Percentiles rank a stretch among this genome's conserved stretches.
Conservation (phyloP, 2,797 vertebrate species). For the Anniella stebbinsi region DNA sequence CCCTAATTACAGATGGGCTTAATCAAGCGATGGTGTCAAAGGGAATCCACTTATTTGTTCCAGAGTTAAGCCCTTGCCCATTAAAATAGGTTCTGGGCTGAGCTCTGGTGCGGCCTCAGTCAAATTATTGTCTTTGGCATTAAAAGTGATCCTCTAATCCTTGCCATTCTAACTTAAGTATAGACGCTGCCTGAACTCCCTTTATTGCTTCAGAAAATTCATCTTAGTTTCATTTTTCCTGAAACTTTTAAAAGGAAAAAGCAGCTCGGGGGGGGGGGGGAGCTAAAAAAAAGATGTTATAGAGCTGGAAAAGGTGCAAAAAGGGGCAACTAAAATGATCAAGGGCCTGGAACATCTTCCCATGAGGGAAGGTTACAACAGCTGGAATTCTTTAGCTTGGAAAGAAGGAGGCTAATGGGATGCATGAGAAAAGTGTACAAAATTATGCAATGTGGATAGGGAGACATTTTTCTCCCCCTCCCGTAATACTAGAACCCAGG, state of each 20-base stretch:
- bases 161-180: neutral
- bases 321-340: too few species aligned
- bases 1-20: slow-evolving; percentile 52
- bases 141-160: neutral
- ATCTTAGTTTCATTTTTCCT: neutral
- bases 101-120: neutral
- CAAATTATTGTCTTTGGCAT: neutral
- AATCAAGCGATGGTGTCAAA: neutral
- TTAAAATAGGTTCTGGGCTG: neutral
- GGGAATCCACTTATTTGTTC: neutral
- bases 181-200: too few species aligned
- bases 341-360: too few species aligned
- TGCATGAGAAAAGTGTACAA: too few species aligned
- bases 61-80: neutral
- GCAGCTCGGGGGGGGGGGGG: neutral
- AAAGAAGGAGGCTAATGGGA: too few species aligned
- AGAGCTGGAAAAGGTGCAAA: too few species aligned
- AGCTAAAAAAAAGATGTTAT: too few species aligned
- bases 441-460: too few species aligned
- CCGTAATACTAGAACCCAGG: neutral
- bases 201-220: neutral
- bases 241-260: neutral
- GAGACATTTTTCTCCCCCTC: too few species aligned
- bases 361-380: too few species aligned
- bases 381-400: too few species aligned